Evolutionary conservation across 1,140 invertebrate genomes (phyloP).

Genomic region (Alviniconcha marisindica): DNA sequence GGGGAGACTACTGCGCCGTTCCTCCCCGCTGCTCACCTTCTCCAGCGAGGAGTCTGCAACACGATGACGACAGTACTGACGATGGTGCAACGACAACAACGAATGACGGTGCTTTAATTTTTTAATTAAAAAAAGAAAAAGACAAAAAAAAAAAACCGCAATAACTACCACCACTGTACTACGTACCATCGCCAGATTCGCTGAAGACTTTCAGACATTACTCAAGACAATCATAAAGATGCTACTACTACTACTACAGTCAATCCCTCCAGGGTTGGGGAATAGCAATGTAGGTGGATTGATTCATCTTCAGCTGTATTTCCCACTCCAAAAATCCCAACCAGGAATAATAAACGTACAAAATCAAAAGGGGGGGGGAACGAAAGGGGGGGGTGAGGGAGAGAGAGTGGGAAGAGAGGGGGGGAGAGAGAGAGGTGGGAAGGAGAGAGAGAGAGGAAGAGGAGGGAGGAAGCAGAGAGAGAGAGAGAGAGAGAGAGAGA

Average conservation of each 20-base stretch:
- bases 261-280: too few relatives aligned
- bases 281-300: too few relatives aligned
- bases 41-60: conserved; percentile 62
- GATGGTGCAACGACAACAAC: not conserved
- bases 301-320: too few relatives aligned
- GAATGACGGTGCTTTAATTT: not conserved
- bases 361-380: not conserved
- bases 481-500: conserved; percentile 31
- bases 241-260: too few relatives aligned
- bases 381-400: conserved; percentile 16
- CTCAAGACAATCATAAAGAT: too few relatives aligned
- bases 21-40: conserved; percentile 47
- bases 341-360: too few relatives aligned
- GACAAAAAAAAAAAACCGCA: too few relatives aligned
- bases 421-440: not conserved
- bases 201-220: too few relatives aligned
- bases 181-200: too few relatives aligned
- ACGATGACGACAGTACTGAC: not conserved
- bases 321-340: too few relatives aligned
- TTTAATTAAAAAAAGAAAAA: not conserved
- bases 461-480: conserved; percentile 12
- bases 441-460: conserved; percentile 31
- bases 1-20: conserved; percentile 53
- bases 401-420: not conserved
- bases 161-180: too few relatives aligned